Base-by-base conservation (phyloP, 2,888 invertebrate genomes). In the Acrocera orbiculus region DNA sequence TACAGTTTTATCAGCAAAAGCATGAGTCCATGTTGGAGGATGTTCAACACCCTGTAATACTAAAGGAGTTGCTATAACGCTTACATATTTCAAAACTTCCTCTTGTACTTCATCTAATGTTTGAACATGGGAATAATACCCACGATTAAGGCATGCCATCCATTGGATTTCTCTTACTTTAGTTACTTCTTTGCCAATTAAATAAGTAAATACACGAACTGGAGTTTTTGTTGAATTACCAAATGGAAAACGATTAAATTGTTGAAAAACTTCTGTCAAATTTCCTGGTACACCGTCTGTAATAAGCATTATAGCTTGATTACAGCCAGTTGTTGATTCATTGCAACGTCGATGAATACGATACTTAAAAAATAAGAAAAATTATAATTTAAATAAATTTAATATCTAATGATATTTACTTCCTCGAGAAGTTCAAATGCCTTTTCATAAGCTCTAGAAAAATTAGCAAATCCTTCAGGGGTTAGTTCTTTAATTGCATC, bases 81-180 rank as follows among this genome's bases (percentile, higher is more conserved):
- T 79, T 42, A 98, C 86, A 60, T 98, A 98, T 56, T 92, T 83
- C 47, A 96, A 63, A 15, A 96, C 95, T 56, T 96, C 86, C 56
- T 92, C 90, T 43, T 86, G 80, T 0, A 95, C 93, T 61, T 98
- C 95, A 46, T 93, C 90, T 49, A 95, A 69, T 0, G 90, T 86
- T 44, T 86, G 82, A 11, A 98, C 86, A 55, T 95, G 95, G 2
- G 85, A 81, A 61, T 81, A 92, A 56, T 76, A 90, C n/a, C 93
- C 89, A 65, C 90, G 74, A 62, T 96, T 96, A 28, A 75, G 66
- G 54, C 96, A 96, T 2, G 96, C 92, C 79, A 96, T 90, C 76
- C 81, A 81, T 48, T 77, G 76, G 34, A 90, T 83, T 58, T 92
- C 87, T 25, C 74, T 66, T 1, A 83, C 80, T 52, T 92, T 92